phyloP scores from a whole-genome alignment of 2,888 invertebrate species.

The Drosophila putrida region DNA sequence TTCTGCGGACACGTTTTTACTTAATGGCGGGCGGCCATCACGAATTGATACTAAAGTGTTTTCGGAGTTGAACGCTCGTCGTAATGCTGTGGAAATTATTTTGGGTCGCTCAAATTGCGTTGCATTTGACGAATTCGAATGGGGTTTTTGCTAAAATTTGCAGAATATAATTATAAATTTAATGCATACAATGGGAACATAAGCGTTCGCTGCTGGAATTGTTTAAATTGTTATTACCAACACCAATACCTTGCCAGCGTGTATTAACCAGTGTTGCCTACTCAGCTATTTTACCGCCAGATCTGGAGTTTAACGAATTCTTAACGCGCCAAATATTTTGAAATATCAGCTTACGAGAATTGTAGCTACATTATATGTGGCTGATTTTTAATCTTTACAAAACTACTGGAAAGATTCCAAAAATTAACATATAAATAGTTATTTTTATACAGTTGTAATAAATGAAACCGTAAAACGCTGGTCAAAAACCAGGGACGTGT shows the following conservation, averaged over 20 bases:
- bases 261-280: constrained; percentile 19
- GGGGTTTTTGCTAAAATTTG: constrained; percentile 57
- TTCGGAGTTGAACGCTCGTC: constrained; percentile 76
- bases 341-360: too few relatives aligned
- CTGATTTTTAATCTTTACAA: too few relatives aligned
- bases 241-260: constrained; percentile 73
- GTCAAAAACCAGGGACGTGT: too few relatives aligned
- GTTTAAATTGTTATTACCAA: constrained; percentile 71
- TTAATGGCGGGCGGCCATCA: constrained; percentile 84
- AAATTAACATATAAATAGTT: too few relatives aligned
- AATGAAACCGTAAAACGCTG: too few relatives aligned
- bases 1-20: constrained; percentile 85
- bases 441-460: too few relatives aligned
- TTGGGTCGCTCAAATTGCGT: constrained; percentile 60
- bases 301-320: too few relatives aligned
- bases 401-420: too few relatives aligned
- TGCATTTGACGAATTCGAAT: constrained; percentile 55
- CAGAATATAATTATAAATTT: constrained; percentile 47
- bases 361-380: too few relatives aligned
- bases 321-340: too few relatives aligned
- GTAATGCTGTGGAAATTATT: constrained; percentile 69
- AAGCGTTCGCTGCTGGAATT: constrained; percentile 33
- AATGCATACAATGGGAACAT: constrained; percentile 58
- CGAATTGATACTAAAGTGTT: constrained; percentile 73
- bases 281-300: too few relatives aligned